Conservation (phyloP, 2,797 vertebrate genomes). For the Acomys russatus region DNA sequence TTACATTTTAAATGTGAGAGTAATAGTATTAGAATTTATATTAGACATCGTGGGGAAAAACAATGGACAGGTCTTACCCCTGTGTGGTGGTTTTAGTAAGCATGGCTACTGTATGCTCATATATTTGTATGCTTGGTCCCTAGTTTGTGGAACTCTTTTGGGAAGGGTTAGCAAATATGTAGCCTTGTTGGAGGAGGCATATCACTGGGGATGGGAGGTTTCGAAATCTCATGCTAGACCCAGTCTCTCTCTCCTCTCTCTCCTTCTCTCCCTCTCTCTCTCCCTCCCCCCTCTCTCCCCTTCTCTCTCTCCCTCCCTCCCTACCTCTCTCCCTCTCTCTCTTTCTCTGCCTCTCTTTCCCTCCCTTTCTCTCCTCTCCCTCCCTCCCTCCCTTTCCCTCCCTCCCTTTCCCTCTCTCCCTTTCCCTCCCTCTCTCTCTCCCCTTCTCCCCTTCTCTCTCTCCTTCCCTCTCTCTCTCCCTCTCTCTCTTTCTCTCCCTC, state of each 20-base stretch:
- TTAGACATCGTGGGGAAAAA: neutral
- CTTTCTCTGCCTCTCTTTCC: too few relatives aligned
- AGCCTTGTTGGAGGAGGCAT: neutral
- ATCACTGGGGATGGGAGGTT: neutral
- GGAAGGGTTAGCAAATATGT: neutral
- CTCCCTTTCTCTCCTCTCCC: too few relatives aligned
- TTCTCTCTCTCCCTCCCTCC: neutral
- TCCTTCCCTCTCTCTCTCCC: neutral
- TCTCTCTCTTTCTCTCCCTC: too few relatives aligned
- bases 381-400: too few relatives aligned
- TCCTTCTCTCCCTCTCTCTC: too few relatives aligned
- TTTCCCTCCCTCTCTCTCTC: too few relatives aligned
- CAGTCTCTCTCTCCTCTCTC: neutral
- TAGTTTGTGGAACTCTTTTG: neutral
- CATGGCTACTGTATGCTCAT: neutral
- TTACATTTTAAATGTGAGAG: conserved; percentile 12
- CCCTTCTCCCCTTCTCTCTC: too few relatives aligned
- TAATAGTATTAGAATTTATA: neutral
- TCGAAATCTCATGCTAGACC: neutral
- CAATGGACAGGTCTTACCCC: neutral
- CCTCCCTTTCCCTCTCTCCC: too few relatives aligned
- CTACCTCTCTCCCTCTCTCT: neutral
- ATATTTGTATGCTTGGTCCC: neutral
- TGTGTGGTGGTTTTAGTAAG: neutral
- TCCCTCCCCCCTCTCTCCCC: neutral